Base-by-base conservation (phyloP, 2,888 invertebrate genomes). In the Macrophya annulata region DNA sequence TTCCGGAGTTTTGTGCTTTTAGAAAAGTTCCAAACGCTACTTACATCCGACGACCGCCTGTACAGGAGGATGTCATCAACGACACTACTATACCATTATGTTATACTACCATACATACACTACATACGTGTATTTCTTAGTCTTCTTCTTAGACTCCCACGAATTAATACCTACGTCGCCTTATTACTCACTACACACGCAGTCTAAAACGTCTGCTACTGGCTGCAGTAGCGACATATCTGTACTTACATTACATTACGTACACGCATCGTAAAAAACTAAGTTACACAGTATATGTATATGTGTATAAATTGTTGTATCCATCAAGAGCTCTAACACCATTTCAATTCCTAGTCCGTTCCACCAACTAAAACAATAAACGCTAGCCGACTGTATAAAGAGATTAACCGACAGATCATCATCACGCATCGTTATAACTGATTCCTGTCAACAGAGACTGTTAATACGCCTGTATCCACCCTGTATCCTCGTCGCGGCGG, bases 21-120 rank as follows among this genome's bases (percentile, higher is more conserved):
- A 68, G 68, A 68, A 68, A 37, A 37, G 15, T 15, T 17, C 17
- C 68, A 37, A 68, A 17, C 37, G 37, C 37, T 37, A 17, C 15
- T 15, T 37, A 37, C 17, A 68, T 37, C 12, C 68, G 25, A 10
- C 31, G 68, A 37, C 68, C 15, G 25, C 25, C 17, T 6, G 68
- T 62, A 62, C 68, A 68, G 31, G 37, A 68, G 68, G 68, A 68
- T 68, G 68, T 68, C 68, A 68, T 68, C 68, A 37, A 37, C 37
- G 15, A 37, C 68, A 68, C 68, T 68, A 15, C 25, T 68, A 37
- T 37, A 17, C 68, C 25, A 15, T 68, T 31, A 68, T 17, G 37
- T 68, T 37, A 37, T 17, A 68, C 37, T 37, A 68, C 37, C 10
- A 48, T 48, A 68, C 8, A 37, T 31, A 31, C 25, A 37, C 37